Conservation (phyloP, 2,888 invertebrate genomes). For the Incurvaria masculella region DNA sequence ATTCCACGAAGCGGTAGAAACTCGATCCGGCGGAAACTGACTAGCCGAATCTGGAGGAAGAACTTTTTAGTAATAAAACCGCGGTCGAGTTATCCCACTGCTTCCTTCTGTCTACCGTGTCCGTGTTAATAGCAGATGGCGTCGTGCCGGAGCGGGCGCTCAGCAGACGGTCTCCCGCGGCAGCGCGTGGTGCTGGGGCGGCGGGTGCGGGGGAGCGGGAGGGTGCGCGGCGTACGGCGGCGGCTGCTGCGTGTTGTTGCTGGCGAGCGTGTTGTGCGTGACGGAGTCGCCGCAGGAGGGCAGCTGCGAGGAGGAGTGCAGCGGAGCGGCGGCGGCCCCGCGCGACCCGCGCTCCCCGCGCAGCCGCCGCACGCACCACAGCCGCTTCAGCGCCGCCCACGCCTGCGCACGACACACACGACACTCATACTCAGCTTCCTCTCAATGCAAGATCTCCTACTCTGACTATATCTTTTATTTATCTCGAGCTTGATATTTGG, state of each 20-base stretch:
- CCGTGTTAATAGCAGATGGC: too few species aligned
- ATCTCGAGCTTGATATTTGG: too few species aligned
- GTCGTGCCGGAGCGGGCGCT: conserved; percentile 18
- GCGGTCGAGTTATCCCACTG: too few species aligned
- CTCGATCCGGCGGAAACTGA: too few species aligned
- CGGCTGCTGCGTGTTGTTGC: conserved; percentile 52
- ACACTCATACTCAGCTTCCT: too few species aligned
- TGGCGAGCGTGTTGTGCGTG: conserved; percentile 65
- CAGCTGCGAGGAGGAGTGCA: conserved; percentile 76
- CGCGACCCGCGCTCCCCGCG: conserved; percentile 37
- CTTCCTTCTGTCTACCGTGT: too few species aligned
- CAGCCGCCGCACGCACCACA: conserved; percentile 59
- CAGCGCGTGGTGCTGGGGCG: conserved; percentile 35
- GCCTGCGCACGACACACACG: conserved; percentile 39
- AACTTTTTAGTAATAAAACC: too few species aligned
- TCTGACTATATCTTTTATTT: too few species aligned
- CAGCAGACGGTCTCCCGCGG: conserved; percentile 64
- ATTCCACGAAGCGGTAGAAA: too few species aligned
- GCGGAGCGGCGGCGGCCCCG: conserved; percentile 32
- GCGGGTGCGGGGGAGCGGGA: conserved; percentile 50
- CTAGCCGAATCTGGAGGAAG: too few species aligned
- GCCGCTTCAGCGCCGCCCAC: conserved; percentile 63
- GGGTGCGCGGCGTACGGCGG: conserved; percentile 61
- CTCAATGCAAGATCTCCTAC: too few species aligned
- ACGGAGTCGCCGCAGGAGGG: conserved; percentile 79